phyloP scores from a whole-genome alignment of 2,113 vertebrate species.

The Periophthalmodon schlosseri region DNA sequence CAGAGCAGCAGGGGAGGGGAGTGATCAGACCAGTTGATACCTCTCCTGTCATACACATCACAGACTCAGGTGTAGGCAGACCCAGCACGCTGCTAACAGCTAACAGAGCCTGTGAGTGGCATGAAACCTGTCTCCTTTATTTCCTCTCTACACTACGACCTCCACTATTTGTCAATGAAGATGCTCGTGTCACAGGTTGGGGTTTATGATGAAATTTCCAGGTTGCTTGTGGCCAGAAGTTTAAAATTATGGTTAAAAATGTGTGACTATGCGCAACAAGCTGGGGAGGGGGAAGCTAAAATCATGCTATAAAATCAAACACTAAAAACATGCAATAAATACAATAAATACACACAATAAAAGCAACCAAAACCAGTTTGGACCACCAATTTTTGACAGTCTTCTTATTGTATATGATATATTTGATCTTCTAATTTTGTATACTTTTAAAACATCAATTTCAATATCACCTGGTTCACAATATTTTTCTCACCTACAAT shows the following conservation, averaged over 20 bases:
- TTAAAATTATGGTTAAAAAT: too few species aligned
- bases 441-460: neutral
- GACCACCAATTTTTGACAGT: neutral
- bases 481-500: neutral
- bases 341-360: too few species aligned
- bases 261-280: too few species aligned
- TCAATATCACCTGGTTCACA: neutral
- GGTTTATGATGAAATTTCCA: too few species aligned
- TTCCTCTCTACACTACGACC: slow-evolving; percentile 24
- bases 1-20: slow-evolving; percentile 32
- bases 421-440: neutral
- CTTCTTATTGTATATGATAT: neutral
- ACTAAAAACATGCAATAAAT: too few species aligned
- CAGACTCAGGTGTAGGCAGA: slow-evolving; percentile 59
- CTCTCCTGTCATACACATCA: slow-evolving; percentile 61
- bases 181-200: too few species aligned
- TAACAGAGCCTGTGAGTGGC: slow-evolving; percentile 55
- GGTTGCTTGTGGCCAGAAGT: too few species aligned
- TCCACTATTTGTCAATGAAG: slow-evolving; percentile 32
- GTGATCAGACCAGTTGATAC: slow-evolving; percentile 53
- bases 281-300: too few species aligned
- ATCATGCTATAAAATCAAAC: too few species aligned
- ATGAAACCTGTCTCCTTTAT: slow-evolving; percentile 39
- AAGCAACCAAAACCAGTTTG: too few species aligned
- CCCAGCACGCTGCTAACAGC: slow-evolving; percentile 48